Conservation (phyloP, 2,113 vertebrate species). For the Anser cygnoides region DNA sequence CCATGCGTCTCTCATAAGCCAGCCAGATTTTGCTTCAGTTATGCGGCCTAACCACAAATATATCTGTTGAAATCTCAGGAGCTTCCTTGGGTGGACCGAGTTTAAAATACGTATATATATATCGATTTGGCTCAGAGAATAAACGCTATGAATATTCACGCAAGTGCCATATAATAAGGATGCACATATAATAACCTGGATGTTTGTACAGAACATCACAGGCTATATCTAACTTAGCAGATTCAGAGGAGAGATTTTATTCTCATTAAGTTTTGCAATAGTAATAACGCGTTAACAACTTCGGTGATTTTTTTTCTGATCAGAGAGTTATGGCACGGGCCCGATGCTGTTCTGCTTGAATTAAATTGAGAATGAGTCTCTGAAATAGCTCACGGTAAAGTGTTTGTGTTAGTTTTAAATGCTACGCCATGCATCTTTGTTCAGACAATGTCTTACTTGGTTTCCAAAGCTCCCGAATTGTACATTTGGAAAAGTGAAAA, state of each 20-base stretch:
- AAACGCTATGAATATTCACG: background rate
- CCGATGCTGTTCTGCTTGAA: background rate
- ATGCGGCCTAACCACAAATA: background rate
- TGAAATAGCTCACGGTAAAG: background rate
- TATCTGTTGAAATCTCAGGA: background rate
- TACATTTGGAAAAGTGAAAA: background rate
- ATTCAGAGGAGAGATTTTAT: constrained; percentile 15
- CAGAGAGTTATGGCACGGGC: background rate
- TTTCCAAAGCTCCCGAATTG: background rate
- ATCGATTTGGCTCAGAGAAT: background rate
- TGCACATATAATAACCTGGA: background rate
- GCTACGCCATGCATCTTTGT: background rate
- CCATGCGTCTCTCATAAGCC: background rate
- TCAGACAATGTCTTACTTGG: background rate
- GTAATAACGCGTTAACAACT: constrained; percentile 9
- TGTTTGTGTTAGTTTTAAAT: background rate
- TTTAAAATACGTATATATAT: background rate
- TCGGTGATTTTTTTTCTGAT: background rate
- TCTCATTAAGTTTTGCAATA: constrained; percentile 7
- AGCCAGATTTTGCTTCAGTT: background rate
- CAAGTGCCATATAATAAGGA: background rate
- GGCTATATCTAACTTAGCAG: background rate
- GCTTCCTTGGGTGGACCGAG: background rate
- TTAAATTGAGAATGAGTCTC: background rate
- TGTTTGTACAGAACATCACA: background rate